Conservation (phyloP, 2,797 vertebrate species). For the Aldrovandia affinis region DNA sequence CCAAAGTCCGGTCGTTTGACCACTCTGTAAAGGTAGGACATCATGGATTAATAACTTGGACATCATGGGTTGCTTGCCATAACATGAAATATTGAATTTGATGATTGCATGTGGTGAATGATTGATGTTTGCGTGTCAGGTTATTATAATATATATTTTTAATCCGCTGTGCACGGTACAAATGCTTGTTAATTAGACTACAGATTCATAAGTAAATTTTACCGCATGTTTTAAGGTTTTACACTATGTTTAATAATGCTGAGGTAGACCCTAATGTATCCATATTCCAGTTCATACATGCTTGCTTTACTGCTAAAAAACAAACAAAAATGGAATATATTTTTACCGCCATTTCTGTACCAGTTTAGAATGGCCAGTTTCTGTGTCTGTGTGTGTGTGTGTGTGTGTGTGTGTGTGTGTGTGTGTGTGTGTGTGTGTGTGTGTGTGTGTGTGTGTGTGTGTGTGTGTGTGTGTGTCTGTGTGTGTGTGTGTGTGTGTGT, state of each 20-base stretch:
- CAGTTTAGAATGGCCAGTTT: too few relatives aligned
- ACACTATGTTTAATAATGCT: background rate
- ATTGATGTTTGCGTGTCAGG: background rate
- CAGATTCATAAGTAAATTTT: background rate
- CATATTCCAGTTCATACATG: too few relatives aligned
- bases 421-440: too few relatives aligned
- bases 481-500: too few relatives aligned
- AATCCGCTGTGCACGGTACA: background rate
- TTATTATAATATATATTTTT: background rate
- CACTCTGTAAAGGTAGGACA: constrained; percentile 83
- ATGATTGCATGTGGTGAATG: background rate
- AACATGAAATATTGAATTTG: background rate
- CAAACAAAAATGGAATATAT: too few relatives aligned
- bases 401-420: too few relatives aligned
- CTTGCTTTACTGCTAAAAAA: too few relatives aligned
- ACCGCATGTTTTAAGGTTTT: background rate
- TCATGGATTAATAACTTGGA: background rate
- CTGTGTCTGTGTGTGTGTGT: too few relatives aligned
- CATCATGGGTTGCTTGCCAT: background rate
- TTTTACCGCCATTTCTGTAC: too few relatives aligned
- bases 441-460: too few relatives aligned
- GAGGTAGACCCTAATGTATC: too few relatives aligned
- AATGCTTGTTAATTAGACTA: background rate
- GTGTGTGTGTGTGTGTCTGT: too few relatives aligned
- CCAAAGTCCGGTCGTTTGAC: constrained; percentile 96